Evolutionary conservation across 1,140 invertebrate genomes (phyloP).

Genomic region (Mya arenaria): DNA sequence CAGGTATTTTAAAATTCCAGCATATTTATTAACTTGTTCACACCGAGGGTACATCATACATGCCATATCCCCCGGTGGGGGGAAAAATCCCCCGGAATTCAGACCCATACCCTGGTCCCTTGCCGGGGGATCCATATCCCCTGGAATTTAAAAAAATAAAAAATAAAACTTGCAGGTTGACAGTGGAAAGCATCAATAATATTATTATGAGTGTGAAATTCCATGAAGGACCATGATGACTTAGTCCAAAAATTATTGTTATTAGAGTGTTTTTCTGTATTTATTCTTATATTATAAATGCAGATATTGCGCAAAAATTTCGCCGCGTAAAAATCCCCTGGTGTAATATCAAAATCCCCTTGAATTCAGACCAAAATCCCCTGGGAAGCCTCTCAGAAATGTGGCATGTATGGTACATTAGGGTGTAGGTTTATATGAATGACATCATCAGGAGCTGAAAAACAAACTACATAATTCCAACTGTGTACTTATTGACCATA

Average conservation of each 20-base stretch:
- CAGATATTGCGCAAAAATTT: neutral
- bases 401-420: neutral
- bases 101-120: neutral
- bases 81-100: neutral
- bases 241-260: neutral
- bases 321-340: neutral
- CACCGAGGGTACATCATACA: neutral
- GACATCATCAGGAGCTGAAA: too few species aligned
- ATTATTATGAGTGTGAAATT: neutral
- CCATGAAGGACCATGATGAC: neutral
- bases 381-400: neutral
- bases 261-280: neutral
- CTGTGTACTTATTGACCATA: too few species aligned
- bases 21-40: too few species aligned
- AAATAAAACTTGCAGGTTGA: neutral
- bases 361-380: neutral
- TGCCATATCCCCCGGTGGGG: too few species aligned
- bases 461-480: too few species aligned
- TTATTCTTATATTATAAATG: slow-evolving; percentile 1
- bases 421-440: too few species aligned
- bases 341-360: neutral
- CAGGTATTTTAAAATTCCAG: too few species aligned
- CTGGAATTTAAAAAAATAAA: neutral
- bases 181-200: neutral
- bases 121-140: neutral